Base-by-base conservation (phyloP, 2,888 invertebrate species). In the Sinodicranocentrus sp. region DNA sequence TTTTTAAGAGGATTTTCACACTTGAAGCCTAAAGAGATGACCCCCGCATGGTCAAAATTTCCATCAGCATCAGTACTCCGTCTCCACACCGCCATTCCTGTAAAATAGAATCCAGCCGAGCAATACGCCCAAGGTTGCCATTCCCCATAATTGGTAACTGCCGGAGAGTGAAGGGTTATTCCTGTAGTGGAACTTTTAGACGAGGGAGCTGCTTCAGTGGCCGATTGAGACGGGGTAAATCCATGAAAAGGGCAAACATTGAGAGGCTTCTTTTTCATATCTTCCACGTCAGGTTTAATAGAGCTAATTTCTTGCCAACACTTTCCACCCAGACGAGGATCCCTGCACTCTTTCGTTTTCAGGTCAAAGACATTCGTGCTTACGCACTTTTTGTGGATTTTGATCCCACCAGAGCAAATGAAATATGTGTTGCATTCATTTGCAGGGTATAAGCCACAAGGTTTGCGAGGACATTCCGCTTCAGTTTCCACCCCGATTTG, bases 81-180 rank as follows among this genome's bases (percentile, higher is more conserved):
- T 57, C 65, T 67, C 76, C 76, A 77, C 0, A 54, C 13, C 0
- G 33, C 5, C 10, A 77, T 3, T 2, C 67, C 76, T 0, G 57
- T 67, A 25, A 57, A 19, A 26, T 77, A 77, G 15, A 10, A 25
- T 0, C 44, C 67, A 8, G 19, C 17, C 8, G 48, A 26, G 21
- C 76, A 77, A 2, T 43, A n/a, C 13, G 10, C n/a, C 76, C 76
- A 77, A 1, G 17, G 28, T 15, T 57, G 26, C 76, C 76, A 77
- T 3, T 67, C 39, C 2, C 76, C 76, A 15, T 15, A 77, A 23
- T 68, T 52, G 6, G 76, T 77, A 0, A 77, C 54, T 43, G 67
- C 48, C 0, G 54, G 67, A 1, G 57, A 54, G 8, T 48, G 54
- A 0, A 77, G 23, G 0, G 57, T 10, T 13, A 57, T 39, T 25